Base-by-base conservation (phyloP, 1,140 invertebrate species). In the Drosophila melanica region DNA sequence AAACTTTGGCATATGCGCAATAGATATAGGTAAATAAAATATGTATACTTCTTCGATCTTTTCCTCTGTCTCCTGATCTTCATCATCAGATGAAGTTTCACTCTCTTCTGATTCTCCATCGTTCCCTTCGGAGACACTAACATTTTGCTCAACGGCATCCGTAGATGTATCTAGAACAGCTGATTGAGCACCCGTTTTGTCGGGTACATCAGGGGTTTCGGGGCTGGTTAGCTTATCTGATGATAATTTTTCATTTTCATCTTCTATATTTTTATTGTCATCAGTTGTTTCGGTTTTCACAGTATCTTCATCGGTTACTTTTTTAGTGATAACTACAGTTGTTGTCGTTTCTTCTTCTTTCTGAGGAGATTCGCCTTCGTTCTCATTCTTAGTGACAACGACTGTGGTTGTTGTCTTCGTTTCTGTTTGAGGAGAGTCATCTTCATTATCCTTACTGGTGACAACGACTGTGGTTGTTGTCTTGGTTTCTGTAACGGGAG, bases 31-130 rank as follows among this genome's bases (percentile, higher is more conserved):
- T 18, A 27, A 51, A 51, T 27, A 51, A 35, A 23, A 62, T 12
- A 44, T 14, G 27, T 27, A 65, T 65, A 65, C 63, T 65, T 65
- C 35, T 14, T n/a, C 18, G 23, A 14, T 20, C 45, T 62, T 16
- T 4, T 33, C 39, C 11, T 72, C 47, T n/a, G 42, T 39, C 10
- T 68, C 48, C 16, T 57, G 16, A 10, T 72, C 57, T 18, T 48
- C 14, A 8, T 41, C 23, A 7, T 68, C 55, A 7, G 5, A 20
- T 7, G 7, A 11, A 54, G 10, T 20, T 3, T 54, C 74, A 53
- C 14, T 37, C n/a, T 65, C 62, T 33, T 65, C 63, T 0, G 58
- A 50, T 16, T 67, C 53, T 27, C 42, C 54, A 11, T 23, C 16
- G 6, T 16, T 45, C 16, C 3, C 18, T 18, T 53, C 30, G 9